phyloP scores from a whole-genome alignment of 2,113 vertebrate genomes.

The Hypocryptadius cinnamomeus region DNA sequence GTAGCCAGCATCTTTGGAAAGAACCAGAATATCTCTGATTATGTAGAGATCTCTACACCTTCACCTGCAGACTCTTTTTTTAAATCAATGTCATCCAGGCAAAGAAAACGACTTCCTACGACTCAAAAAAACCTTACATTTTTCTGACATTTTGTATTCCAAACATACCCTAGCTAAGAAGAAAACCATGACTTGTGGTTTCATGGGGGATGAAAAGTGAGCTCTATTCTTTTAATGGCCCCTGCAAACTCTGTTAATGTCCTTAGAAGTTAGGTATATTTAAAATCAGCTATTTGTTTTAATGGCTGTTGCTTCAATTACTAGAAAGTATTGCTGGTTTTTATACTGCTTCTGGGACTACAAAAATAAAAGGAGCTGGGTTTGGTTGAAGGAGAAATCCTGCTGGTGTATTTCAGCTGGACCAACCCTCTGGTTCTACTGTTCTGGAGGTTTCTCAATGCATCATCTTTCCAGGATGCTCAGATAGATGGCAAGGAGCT shows the following conservation, averaged over 20 bases:
- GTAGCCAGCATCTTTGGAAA: neutral
- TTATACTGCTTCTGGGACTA: neutral
- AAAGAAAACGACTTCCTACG: neutral
- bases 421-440: neutral
- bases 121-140: neutral
- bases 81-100: neutral
- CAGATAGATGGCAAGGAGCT: neutral
- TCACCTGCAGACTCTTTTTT: neutral
- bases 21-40: neutral
- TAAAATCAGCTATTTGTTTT: neutral
- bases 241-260: neutral
- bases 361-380: neutral
- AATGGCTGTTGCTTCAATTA: neutral
- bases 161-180: neutral
- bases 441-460: neutral
- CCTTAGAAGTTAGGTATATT: neutral
- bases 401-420: neutral
- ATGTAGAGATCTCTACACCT: neutral
- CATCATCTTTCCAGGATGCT: neutral
- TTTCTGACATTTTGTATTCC: neutral
- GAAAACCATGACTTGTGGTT: neutral
- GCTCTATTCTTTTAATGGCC: neutral
- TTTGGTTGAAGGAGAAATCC: neutral
- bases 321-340: neutral
- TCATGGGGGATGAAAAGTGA: neutral